Conservation (phyloP, 2,888 invertebrate species). For the Agrotis segetum region DNA sequence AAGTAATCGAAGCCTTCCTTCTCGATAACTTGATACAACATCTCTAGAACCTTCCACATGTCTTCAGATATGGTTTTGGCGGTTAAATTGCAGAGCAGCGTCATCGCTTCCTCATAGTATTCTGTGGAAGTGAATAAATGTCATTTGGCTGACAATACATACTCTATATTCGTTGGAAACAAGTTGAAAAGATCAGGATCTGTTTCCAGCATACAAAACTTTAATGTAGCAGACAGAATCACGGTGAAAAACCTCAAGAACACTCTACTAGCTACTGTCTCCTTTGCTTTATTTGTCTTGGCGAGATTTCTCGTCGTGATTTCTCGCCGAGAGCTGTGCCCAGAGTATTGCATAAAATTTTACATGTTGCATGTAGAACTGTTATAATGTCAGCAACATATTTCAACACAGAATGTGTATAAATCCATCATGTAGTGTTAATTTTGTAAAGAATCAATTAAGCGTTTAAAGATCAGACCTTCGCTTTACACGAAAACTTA, state of each 20-base stretch:
- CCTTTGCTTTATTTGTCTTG: too few species aligned
- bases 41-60: slow-evolving; percentile 98
- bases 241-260: background rate
- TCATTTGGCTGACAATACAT: background rate
- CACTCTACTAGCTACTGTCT: too few species aligned
- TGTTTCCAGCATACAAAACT: too few species aligned
- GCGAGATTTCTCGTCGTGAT: too few species aligned
- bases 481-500: too few species aligned
- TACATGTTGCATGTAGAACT: background rate
- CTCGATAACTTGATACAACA: slow-evolving; percentile 97
- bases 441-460: background rate
- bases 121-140: slow-evolving; percentile 89
- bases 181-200: too few species aligned
- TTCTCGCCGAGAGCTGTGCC: too few species aligned
- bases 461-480: background rate
- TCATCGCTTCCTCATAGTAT: slow-evolving; percentile 99
- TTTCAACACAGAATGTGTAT: background rate
- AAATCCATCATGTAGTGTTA: background rate
- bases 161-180: background rate
- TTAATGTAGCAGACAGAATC: too few species aligned
- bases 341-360: too few species aligned
- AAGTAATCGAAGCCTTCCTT: slow-evolving; percentile 99
- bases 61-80: slow-evolving; percentile 96
- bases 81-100: slow-evolving; percentile 97
- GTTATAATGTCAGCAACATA: background rate